Evolutionary conservation across 1,140 invertebrate species (phyloP).

Genomic region (Aethina tumida): DNA sequence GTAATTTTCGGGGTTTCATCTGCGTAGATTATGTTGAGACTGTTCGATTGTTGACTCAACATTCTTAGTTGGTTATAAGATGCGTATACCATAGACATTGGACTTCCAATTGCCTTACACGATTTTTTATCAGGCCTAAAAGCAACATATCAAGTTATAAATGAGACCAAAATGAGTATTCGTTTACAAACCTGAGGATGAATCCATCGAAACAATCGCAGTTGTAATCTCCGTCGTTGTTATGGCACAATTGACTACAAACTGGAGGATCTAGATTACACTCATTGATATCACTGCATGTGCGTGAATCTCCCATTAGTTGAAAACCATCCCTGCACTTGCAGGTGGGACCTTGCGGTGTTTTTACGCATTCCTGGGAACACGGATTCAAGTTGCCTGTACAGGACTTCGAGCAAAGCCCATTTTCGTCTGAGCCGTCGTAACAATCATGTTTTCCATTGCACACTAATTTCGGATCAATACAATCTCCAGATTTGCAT

Average conservation of each 20-base stretch:
- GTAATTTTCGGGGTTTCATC: slow-evolving; percentile 36
- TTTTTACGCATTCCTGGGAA: slow-evolving; percentile 52
- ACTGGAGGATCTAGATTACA: slow-evolving; percentile 40
- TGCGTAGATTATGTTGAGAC: slow-evolving; percentile 33
- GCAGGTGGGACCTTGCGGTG: slow-evolving; percentile 59
- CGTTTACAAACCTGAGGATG: slow-evolving; percentile 42
- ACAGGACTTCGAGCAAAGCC: slow-evolving; percentile 47
- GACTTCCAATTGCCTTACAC: slow-evolving; percentile 54
- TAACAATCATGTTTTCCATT: slow-evolving; percentile 56
- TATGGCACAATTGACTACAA: slow-evolving; percentile 40
- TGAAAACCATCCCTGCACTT: slow-evolving; percentile 47
- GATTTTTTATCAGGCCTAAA: slow-evolving; percentile 50
- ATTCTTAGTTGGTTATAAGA: slow-evolving; percentile 42
- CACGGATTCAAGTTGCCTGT: slow-evolving; percentile 37
- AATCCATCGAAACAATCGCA: slow-evolving; percentile 75
- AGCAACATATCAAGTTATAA: slow-evolving; percentile 14
- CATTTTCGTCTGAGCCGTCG: slow-evolving; percentile 41
- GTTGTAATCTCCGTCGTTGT: slow-evolving; percentile 34
- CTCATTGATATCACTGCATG: slow-evolving; percentile 62
- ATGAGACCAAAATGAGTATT: slow-evolving; percentile 6
- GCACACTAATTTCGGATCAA: slow-evolving; percentile 52
- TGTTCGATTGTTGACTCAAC: slow-evolving; percentile 32
- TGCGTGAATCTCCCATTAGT: slow-evolving; percentile 36
- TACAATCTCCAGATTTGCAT: slow-evolving; percentile 52
- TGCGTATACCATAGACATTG: slow-evolving; percentile 40